A percentile compares a stretch with the other conserved stretches of the same genome.
Evolutionary conservation across 2,888 invertebrate genomes (phyloP).

Genomic region (Branchellion lobata): DNA sequence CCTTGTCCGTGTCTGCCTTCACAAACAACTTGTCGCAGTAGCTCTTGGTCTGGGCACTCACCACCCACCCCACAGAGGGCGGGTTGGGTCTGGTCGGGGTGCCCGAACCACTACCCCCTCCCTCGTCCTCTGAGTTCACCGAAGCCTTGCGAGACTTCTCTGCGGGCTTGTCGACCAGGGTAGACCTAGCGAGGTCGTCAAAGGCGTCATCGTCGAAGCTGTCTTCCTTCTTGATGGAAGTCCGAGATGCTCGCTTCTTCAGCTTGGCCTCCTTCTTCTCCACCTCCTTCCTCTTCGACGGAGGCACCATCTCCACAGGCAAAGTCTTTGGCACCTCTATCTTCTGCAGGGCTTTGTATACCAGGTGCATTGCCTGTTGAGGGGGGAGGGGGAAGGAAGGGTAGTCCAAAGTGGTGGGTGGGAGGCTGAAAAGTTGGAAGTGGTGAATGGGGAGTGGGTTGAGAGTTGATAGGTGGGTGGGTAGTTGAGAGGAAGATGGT

Average conservation of each 20-base stretch:
- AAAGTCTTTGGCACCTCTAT: constrained; percentile 83
- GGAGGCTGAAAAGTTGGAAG: background rate
- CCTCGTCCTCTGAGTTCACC: constrained; percentile 77
- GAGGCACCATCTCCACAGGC: constrained; percentile 77
- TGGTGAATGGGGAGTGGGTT: background rate
- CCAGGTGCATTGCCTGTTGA: constrained; percentile 90
- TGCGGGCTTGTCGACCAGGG: background rate
- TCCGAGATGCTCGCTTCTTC: background rate
- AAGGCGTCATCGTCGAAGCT: constrained; percentile 11
- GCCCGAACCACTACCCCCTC: constrained; percentile 76
- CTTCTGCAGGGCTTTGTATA: constrained; percentile 85
- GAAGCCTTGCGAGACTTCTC: constrained; percentile 71
- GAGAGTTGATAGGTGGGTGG: background rate
- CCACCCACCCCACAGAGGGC: constrained; percentile 71
- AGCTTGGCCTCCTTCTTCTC: background rate
- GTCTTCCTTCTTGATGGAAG: background rate
- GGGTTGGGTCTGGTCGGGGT: constrained; percentile 55
- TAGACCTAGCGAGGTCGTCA: background rate
- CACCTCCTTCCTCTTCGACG: constrained; percentile 60
- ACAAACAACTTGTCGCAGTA: constrained; percentile 83
- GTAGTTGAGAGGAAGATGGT: background rate
- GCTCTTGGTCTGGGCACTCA: constrained; percentile 67
- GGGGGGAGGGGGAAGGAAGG: background rate
- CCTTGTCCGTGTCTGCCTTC: constrained; percentile 86
- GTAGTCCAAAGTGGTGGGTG: background rate